Evolutionary conservation across 2,888 invertebrate species (phyloP), one percentile per base, ranked within the genome.

Genomic region (Lumbricus terrestris): DNA sequence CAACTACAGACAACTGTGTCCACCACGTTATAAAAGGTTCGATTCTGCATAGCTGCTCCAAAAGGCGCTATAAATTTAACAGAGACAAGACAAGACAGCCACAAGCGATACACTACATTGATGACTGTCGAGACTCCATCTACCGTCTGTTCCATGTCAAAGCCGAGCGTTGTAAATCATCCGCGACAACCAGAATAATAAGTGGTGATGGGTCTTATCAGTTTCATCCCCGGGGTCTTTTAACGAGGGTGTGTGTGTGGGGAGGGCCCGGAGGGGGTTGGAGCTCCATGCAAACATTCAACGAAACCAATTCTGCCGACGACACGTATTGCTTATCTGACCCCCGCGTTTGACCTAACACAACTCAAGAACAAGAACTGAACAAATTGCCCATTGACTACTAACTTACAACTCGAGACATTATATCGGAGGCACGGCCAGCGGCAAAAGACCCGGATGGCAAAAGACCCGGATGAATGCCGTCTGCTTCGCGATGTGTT

Each of bases 171-270:
- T n/a, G n/a, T 69, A 69, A n/a, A 69, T 69, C 69, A 69, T 69
- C 69, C n/a, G 69, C 29, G 15, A 40, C n/a, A 69, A 69, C 8
- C n/a, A n/a, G 69, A 69, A 69, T 69, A 54, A 54, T 54, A 47
- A 47, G 20, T 69, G 69, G 8, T n/a, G 69, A 13, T 69, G 69
- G n/a, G 29, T 69, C 69, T 69, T 69, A 69, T 69, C 69, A 29
- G 69, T 69, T 69, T 69, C 69, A 69, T 69, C 69, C 69, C n/a
- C 69, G 69, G 69, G 69, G 69, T n/a, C n/a, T 69, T 69, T n/a
- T 69, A 69, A 69, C n/a, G 69, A n/a, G 29, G 13, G 29, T n/a
- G n/a, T n/a, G n/a, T n/a, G n/a, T n/a, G n/a, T n/a, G n/a, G n/a
- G n/a, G n/a, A n/a, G n/a, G n/a, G n/a, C n/a, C n/a, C n/a, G n/a